These are phyloP conservation scores for Spizella passerina DNA, from an alignment of 2,797 vertebrate genomes.

Conservation along the genomic window DNA sequence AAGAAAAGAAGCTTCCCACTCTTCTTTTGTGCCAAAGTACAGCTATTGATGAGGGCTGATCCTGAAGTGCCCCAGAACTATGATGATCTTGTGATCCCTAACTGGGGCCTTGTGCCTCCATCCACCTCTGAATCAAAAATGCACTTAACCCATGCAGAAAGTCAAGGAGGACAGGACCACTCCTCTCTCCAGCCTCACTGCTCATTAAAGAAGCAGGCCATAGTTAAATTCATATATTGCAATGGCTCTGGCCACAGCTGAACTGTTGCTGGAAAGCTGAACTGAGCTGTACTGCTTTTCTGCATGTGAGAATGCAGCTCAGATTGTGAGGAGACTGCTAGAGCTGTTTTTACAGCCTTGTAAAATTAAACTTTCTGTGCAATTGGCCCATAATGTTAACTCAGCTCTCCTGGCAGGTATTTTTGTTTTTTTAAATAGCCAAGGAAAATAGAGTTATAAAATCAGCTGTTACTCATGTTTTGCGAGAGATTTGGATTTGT, in stretches of 20 bases:
- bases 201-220: not conserved
- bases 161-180: not conserved
- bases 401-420: not conserved
- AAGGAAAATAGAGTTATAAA: slow-evolving; percentile 5
- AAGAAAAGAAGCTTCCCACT: not conserved
- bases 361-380: slow-evolving; percentile 1
- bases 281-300: not conserved
- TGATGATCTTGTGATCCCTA: not conserved
- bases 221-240: not conserved
- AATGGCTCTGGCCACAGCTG: not conserved
- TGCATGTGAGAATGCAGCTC: not conserved
- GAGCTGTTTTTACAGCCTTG: not conserved
- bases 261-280: not conserved
- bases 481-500: not conserved
- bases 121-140: not conserved
- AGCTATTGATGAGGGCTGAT: not conserved
- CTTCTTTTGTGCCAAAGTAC: not conserved
- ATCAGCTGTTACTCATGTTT: slow-evolving; percentile 16
- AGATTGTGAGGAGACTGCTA: not conserved
- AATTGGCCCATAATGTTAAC: not conserved
- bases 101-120: not conserved
- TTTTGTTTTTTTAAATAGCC: not conserved
- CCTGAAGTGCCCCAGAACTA: not conserved
- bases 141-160: not conserved
- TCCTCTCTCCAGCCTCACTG: not conserved